Percentiles rank a stretch among this genome's conserved stretches.
Conservation (phyloP, 2,797 vertebrate genomes). For the Mycteria americana region DNA sequence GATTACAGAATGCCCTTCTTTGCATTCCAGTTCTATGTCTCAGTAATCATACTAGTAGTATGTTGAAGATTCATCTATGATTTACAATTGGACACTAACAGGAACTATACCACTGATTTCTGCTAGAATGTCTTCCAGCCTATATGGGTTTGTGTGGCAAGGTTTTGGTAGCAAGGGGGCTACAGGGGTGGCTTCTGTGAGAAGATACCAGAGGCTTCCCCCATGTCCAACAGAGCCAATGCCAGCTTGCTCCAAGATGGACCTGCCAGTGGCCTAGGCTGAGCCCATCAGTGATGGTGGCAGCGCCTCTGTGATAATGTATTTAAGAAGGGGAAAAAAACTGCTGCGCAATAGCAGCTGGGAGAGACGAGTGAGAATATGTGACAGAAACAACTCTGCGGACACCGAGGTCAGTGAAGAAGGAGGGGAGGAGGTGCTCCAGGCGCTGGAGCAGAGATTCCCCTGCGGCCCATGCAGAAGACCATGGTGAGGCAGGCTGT, state of each 20-base stretch:
- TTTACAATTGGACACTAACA: neutral
- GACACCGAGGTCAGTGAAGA: neutral
- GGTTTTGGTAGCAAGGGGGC: neutral
- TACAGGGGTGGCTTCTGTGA: neutral
- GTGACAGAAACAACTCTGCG: neutral
- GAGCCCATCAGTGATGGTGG: accelerated
- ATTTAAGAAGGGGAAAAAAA: too few relatives aligned
- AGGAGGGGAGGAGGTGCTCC: neutral
- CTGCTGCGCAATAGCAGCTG: neutral
- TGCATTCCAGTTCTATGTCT: neutral
- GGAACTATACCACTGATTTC: neutral
- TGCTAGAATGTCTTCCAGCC: neutral
- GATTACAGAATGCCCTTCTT: neutral
- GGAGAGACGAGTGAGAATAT: neutral
- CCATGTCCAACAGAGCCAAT: neutral
- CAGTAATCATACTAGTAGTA: neutral
- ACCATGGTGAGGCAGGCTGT: neutral
- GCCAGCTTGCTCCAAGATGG: neutral
- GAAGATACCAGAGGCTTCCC: neutral
- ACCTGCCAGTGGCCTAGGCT: accelerated
- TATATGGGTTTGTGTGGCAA: neutral
- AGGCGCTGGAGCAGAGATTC: accelerated
- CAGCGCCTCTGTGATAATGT: neutral
- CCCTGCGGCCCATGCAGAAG: accelerated
- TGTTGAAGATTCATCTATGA: neutral